Conservation (phyloP, 2,113 vertebrate genomes). For the Pelobates fuscus region DNA sequence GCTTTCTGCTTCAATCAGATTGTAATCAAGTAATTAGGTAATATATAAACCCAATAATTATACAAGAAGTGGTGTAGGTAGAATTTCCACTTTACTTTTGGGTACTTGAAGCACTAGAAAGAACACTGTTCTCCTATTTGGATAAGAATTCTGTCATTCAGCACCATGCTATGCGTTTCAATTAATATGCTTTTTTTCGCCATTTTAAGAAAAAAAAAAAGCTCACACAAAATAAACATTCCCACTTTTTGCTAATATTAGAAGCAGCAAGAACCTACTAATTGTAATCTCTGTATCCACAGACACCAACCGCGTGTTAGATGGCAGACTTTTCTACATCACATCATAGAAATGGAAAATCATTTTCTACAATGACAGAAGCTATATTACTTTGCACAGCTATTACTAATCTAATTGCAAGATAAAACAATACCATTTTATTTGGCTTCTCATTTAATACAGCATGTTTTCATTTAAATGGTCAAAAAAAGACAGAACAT, state of each 20-base stretch:
- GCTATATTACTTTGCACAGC: background rate
- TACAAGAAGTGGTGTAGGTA: too few relatives aligned
- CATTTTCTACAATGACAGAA: background rate
- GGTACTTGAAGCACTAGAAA: too few relatives aligned
- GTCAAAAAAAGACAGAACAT: constrained; percentile 14
- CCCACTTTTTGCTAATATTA: background rate
- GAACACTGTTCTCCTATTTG: too few relatives aligned
- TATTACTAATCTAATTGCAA: constrained; percentile 19
- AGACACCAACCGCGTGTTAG: background rate
- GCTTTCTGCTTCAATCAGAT: too few relatives aligned
- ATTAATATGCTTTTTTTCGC: too few relatives aligned
- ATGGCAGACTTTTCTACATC: background rate
- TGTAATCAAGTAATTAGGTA: too few relatives aligned
- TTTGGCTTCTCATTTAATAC: constrained; percentile 11
- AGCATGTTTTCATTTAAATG: background rate
- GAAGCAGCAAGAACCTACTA: background rate
- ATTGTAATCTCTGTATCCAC: background rate
- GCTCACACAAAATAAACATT: too few relatives aligned
- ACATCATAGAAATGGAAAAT: background rate
- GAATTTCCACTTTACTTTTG: too few relatives aligned
- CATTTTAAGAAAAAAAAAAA: background rate
- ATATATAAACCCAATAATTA: too few relatives aligned
- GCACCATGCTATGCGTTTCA: too few relatives aligned
- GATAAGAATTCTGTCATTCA: too few relatives aligned
- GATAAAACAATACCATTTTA: constrained; percentile 22